These are phyloP conservation scores for Lepidocyrtoides sp. DNA, from an alignment of 2,888 invertebrate genomes.

Conservation along the genomic window DNA sequence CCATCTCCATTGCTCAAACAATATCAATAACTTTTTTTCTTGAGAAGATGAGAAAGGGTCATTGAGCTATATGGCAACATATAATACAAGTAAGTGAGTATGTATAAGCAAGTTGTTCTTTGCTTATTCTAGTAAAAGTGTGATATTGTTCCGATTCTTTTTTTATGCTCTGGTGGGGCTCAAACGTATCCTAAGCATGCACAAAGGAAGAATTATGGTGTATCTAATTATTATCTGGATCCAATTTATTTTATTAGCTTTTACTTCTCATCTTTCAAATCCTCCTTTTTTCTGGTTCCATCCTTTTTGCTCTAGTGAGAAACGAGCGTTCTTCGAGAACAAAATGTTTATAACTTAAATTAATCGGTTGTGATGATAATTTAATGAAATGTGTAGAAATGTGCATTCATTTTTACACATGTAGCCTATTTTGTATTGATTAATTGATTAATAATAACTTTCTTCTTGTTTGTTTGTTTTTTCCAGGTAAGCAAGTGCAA, in stretches of 20 bases:
- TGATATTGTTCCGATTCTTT: neutral
- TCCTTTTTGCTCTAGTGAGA: neutral
- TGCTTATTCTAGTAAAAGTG: neutral
- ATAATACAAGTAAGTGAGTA: neutral
- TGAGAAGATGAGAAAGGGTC: conserved; percentile 28
- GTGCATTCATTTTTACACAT: neutral
- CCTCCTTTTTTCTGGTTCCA: neutral
- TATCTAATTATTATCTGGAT: conserved; percentile 42
- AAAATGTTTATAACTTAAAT: neutral
- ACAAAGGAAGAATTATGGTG: conserved; percentile 10
- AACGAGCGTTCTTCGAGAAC: neutral
- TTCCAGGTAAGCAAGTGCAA: neutral
- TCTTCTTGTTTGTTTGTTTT: too few species aligned
- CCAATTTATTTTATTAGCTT: conserved; percentile 51
- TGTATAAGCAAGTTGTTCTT: neutral
- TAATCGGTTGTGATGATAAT: conserved; percentile 12
- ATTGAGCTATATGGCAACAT: conserved; percentile 5
- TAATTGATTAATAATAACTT: too few species aligned
- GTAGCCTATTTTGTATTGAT: too few species aligned
- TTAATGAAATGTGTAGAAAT: neutral
- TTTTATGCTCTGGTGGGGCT: neutral
- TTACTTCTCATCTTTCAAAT: conserved; percentile 22
- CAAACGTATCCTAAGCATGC: conserved; percentile 52
- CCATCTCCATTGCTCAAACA: conserved; percentile 56
- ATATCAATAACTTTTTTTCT: conserved; percentile 59